These are phyloP conservation scores for Tiliacea citrago DNA, from an alignment of 2,888 invertebrate species.

Conservation along the genomic window DNA sequence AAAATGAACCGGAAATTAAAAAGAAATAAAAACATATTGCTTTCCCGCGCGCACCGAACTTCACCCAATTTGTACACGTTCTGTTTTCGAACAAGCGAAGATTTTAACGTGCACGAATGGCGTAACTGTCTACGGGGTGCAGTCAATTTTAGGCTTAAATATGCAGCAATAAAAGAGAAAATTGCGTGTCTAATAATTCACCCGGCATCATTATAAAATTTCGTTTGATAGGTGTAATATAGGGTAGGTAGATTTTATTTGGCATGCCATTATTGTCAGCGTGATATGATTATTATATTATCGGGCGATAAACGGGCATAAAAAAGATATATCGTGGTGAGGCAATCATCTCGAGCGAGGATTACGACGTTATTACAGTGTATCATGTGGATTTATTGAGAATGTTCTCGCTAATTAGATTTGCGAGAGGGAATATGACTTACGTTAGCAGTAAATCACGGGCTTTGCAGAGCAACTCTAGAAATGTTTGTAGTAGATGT, in stretches of 20 bases:
- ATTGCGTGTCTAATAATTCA: conserved; percentile 15
- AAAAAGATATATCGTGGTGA: conserved; percentile 87
- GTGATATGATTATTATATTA: conserved; percentile 90
- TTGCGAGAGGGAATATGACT: conserved; percentile 63
- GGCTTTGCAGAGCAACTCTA: conserved; percentile 37
- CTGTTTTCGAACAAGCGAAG: conserved; percentile 83
- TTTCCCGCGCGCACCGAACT: conserved; percentile 88
- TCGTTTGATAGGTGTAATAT: conserved; percentile 74
- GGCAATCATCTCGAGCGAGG: conserved; percentile 85
- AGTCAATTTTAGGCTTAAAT: conserved; percentile 66
- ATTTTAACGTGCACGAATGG: conserved; percentile 72
- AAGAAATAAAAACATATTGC: conserved; percentile 90
- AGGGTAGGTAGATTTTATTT: conserved; percentile 89
- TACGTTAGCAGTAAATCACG: conserved; percentile 52
- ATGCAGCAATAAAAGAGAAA: conserved; percentile 13
- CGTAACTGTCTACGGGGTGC: conserved; percentile 59
- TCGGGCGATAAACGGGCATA: conserved; percentile 89
- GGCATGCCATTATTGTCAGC: conserved; percentile 89
- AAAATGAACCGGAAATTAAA: conserved; percentile 90
- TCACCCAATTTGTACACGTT: conserved; percentile 89
- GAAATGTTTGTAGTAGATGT: conserved; percentile 24
- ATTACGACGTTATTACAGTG: conserved; percentile 86
- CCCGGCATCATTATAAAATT: conserved; percentile 69
- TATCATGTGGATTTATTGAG: conserved; percentile 86
- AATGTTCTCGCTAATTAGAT: conserved; percentile 80